Conservation (phyloP, 2,888 invertebrate genomes). For the Leptodirus hochenwartii region DNA sequence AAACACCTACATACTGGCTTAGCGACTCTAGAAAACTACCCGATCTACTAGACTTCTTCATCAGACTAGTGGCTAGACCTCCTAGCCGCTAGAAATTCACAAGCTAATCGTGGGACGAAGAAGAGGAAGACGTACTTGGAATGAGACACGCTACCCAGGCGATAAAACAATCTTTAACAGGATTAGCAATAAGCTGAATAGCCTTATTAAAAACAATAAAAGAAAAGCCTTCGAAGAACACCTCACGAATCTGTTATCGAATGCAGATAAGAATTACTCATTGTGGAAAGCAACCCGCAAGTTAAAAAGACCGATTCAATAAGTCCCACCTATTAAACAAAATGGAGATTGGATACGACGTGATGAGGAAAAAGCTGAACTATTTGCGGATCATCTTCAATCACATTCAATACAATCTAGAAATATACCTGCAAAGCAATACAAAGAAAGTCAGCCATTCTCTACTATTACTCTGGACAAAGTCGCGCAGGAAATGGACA, state of each 20-base stretch:
- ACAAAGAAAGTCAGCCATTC: too few relatives aligned
- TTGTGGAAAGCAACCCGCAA: conserved; percentile 6
- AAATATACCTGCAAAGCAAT: too few relatives aligned
- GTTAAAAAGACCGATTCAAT: conserved; percentile 3
- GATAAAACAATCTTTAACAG: conserved; percentile 6
- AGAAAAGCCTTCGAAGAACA: conserved; percentile 2
- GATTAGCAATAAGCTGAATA: conserved; percentile 6
- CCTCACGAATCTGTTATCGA: conserved; percentile 1
- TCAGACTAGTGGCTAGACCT: too few relatives aligned
- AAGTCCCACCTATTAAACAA: conserved; percentile 6
- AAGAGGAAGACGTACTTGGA: too few relatives aligned
- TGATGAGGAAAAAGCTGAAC: conserved; percentile 3
- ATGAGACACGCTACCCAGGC: too few relatives aligned
- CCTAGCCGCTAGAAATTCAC: too few relatives aligned
- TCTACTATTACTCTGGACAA: too few relatives aligned
- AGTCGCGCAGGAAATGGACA: conserved; percentile 4
- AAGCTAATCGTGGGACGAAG: too few relatives aligned
- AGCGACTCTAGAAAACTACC: too few relatives aligned
- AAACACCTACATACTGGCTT: too few relatives aligned
- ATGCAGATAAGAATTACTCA: conserved; percentile 4
- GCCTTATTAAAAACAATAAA: conserved; percentile 6
- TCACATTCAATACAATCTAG: too few relatives aligned
- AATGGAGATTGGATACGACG: conserved; percentile 3
- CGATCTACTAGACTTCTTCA: too few relatives aligned
- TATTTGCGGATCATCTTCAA: conserved; percentile 6